A percentile compares a stretch with the other conserved stretches of the same genome.
Evolutionary conservation across 2,113 vertebrate species (phyloP).

Genomic region (Neomonachus schauinslandi): DNA sequence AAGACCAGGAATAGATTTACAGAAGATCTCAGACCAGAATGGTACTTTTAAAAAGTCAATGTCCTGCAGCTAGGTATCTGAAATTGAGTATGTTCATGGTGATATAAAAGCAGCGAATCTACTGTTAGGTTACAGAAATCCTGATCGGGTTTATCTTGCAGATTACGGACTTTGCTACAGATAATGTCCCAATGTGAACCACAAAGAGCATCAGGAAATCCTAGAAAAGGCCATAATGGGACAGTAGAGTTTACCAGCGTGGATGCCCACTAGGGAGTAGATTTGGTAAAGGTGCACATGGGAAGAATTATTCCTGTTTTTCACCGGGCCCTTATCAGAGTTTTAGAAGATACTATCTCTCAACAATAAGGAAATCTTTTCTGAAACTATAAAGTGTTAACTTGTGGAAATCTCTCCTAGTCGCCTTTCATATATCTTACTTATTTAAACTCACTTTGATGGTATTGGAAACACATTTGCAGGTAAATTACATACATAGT

Average conservation of each 20-base stretch:
- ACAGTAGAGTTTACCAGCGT: constrained; percentile 98
- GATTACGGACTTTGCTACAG: constrained; percentile 98
- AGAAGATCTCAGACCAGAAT: constrained; percentile 87
- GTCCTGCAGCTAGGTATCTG: constrained; percentile 91
- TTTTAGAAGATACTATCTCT: constrained; percentile 73
- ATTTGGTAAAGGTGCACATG: constrained; percentile 10
- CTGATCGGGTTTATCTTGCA: constrained; percentile 95
- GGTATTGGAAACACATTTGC: constrained; percentile 99
- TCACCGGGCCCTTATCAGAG: constrained; percentile 62
- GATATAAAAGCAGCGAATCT: constrained; percentile 98
- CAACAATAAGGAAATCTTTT: constrained; percentile 69
- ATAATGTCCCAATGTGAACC: constrained; percentile 95
- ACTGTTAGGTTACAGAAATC: constrained; percentile 91
- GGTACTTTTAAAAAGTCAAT: constrained; percentile 87
- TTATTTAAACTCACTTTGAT: constrained; percentile 91
- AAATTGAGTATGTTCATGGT: constrained; percentile 96
- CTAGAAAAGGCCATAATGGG: constrained; percentile 96
- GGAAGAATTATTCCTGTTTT: constrained; percentile 67
- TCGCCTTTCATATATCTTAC: constrained; percentile 88
- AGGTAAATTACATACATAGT: constrained; percentile 98
- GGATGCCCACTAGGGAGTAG: constrained; percentile 96
- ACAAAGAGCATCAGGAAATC: constrained; percentile 97
- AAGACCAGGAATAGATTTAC: constrained; percentile 93
- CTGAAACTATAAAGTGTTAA: constrained; percentile 87
- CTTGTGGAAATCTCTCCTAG: constrained; percentile 86